phyloP scores from a whole-genome alignment of 2,113 vertebrate genomes.

The Heterochromis multidens region DNA sequence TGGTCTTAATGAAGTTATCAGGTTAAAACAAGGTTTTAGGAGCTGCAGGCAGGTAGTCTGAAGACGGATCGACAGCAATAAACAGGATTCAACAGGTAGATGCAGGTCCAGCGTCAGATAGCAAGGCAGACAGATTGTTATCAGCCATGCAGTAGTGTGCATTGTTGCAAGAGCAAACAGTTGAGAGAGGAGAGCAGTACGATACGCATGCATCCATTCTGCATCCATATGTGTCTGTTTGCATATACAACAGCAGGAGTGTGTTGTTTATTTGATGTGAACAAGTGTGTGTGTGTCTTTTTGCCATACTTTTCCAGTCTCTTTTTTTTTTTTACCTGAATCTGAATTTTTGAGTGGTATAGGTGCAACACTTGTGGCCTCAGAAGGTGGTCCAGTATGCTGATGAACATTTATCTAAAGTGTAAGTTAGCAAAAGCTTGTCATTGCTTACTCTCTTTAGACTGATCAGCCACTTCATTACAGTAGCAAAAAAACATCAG shows the following conservation, averaged over 20 bases:
- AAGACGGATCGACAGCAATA: not conserved
- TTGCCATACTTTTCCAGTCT: not conserved
- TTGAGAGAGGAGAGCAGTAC: not conserved
- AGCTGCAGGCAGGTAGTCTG: not conserved
- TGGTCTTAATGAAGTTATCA: not conserved
- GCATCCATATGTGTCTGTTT: slow-evolving; percentile 4
- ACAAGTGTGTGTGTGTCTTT: slow-evolving; percentile 9
- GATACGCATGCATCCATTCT: not conserved
- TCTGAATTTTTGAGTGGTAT: not conserved
- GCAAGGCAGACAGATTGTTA: slow-evolving; percentile 48
- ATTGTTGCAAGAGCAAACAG: slow-evolving; percentile 63
- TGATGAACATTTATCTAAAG: not conserved
- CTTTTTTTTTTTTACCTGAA: not conserved
- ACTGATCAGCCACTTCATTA: not conserved
- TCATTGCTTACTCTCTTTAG: not conserved
- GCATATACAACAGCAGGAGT: slow-evolving; percentile 35
- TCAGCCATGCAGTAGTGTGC: slow-evolving; percentile 13
- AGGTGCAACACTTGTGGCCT: not conserved
- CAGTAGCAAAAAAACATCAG: no score
- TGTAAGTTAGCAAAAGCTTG: not conserved
- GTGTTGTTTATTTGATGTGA: slow-evolving; percentile 25
- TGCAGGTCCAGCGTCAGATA: slow-evolving; percentile 26
- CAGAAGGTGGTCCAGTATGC: not conserved
- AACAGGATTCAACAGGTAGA: not conserved
- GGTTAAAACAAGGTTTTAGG: not conserved